Evolutionary conservation across 1,140 invertebrate species (phyloP), one percentile per base, ranked within the genome.

Genomic region (Chelonus insularis): DNA sequence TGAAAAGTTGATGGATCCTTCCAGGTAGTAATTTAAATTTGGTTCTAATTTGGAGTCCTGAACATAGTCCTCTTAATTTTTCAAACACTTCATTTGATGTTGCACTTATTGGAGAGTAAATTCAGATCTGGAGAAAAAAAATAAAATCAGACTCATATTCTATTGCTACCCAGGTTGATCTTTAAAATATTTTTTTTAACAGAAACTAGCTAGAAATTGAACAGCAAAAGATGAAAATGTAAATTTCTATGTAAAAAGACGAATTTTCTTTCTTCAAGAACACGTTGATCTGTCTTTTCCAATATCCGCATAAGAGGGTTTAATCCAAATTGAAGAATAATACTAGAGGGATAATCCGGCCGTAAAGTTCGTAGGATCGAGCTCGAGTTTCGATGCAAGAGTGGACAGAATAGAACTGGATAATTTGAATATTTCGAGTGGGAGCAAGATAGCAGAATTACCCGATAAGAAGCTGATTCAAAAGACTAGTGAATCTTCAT

Each of bases 251-350:
- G 4, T 52, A 5, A 36, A 16, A 37, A 55, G 21, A 56, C 18
- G 16, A 37, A 16, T 32, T 21, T 45, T 45, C 9, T 48, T 25
- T 23, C 20, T 23, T 18, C 7, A 48, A 48, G 55, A 36, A 11
- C 20, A 34, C 34, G 23, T 58, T 20, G 5, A 41, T 48, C 25
- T 16, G n/a, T 45, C 23, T 60, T 54, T 43, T 48, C 50, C 39
- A 41, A 60, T 60, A 60, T 57, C 32, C 57, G 37, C 50, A 60
- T 50, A 60, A 62, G 54, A 59, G 34, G 51, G 32, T 56, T 65
- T 65, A 62, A 62, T 65, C 64, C 60, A 62, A 65, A 65, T 65
- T 65, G 64, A 65, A 65, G 64, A 65, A 65, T 65, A 65, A 65
- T 65, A 65, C 43, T 39, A 32, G n/a, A n/a, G 16, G 51, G 57